Base-by-base conservation (phyloP, 2,888 invertebrate species). In the Trissolcus brochymenae region DNA sequence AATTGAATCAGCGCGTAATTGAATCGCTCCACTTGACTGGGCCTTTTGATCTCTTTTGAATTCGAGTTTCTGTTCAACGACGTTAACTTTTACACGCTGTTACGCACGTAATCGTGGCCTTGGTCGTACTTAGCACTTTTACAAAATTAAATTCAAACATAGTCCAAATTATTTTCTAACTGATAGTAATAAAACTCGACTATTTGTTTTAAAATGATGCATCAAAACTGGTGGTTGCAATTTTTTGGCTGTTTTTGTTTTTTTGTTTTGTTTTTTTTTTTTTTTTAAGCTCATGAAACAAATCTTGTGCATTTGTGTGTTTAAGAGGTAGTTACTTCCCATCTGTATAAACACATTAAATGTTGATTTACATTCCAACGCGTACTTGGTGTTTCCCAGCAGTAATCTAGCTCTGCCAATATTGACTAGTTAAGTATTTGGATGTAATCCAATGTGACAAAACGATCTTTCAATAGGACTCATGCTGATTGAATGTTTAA, bases 1-100 rank as follows among this genome's bases (percentile, higher is more conserved):
- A 81, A 80, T 87, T 84, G 84, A 87, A 87, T 87, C 87, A 86
- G 82, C 80, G 80, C 81, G 79, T 87, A 87, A 88, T 88, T 88
- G 86, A 87, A 88, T 87, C 87, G 87, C 84, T 86, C 85, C 85
- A 85, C 84, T 87, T 87, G 87, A 86, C 85, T 83, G 84, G 83
- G 84, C 81, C 82, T 86, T 86, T 86, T 86, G 82, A 87, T 87
- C 85, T 85, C 84, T 82, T 83, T 84, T 83, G 82, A 84, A 86
- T 87, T 87, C 85, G 84, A 84, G 80, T 79, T 82, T 80, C 65
- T 75, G 68, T 76, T 75, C 59, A 75, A 76, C 71, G 64, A 78
- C 67, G 76, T 76, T 80, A 78, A 75, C 73, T 78, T 80, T 78
- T 78, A 76, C 75, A 78, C 70, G 29, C 16, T 54, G 71, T 59